Percentiles rank a stretch among this genome's conserved stretches.
These are phyloP conservation scores for Sitobion miscanthi DNA, from an alignment of 1,140 invertebrate species.

Conservation along the genomic window DNA sequence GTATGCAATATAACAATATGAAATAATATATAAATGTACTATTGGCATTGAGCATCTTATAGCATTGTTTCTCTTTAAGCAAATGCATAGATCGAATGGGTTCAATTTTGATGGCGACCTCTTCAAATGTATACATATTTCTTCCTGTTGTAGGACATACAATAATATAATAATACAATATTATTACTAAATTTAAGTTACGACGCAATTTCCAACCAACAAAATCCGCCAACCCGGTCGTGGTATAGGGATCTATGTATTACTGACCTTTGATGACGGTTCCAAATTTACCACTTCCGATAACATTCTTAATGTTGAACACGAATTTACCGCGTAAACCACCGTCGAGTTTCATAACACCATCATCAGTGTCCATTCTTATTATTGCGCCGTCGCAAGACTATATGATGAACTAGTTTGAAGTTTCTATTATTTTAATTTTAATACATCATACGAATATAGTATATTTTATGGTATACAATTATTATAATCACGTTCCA, in stretches of 20 bases:
- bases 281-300: slow-evolving; percentile 33
- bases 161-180: neutral
- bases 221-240: neutral
- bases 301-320: neutral
- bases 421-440: neutral
- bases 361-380: neutral
- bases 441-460: neutral
- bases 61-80: neutral
- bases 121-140: slow-evolving; percentile 29
- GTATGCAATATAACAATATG: too few species aligned
- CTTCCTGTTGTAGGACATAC: neutral
- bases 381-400: neutral
- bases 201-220: neutral
- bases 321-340: neutral
- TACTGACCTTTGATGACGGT: neutral
- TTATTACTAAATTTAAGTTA: neutral
- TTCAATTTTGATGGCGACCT: slow-evolving; percentile 33
- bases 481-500: neutral
- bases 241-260: neutral
- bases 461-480: neutral
- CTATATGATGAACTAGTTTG: neutral
- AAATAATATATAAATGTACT: neutral
- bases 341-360: neutral
- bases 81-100: neutral
- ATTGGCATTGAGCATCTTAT: neutral